A percentile compares a stretch with the other conserved stretches of the same genome.
Evolutionary conservation across 1,140 invertebrate genomes (phyloP).

Genomic region (Diprion similis): DNA sequence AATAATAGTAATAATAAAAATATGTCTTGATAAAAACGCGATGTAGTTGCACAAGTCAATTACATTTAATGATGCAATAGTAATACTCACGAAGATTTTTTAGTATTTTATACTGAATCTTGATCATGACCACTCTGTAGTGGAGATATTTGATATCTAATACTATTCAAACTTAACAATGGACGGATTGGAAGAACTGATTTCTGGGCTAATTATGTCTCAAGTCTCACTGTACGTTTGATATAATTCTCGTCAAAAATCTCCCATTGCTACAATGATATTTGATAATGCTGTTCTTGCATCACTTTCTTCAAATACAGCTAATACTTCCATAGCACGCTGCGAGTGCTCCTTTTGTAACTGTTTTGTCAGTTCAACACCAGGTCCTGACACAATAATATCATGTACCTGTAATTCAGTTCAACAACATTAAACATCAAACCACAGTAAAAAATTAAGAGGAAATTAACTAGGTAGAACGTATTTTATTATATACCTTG

Average conservation of each 20-base stretch:
- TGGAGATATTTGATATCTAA: background rate
- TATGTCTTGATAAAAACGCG: slow-evolving; percentile 11
- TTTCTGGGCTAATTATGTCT: slow-evolving; percentile 8
- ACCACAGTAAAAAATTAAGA: background rate
- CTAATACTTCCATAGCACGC: slow-evolving; percentile 76
- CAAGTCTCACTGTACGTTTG: slow-evolving; percentile 6
- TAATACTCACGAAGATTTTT: background rate
- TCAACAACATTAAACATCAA: background rate
- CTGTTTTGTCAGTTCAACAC: slow-evolving; percentile 75
- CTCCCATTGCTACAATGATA: slow-evolving; percentile 82
- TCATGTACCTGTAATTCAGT: slow-evolving; percentile 66
- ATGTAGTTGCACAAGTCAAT: slow-evolving; percentile 8
- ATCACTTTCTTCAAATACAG: slow-evolving; percentile 76
- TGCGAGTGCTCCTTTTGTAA: slow-evolving; percentile 80
- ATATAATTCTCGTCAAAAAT: slow-evolving; percentile 51
- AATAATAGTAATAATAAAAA: slow-evolving; percentile 17
- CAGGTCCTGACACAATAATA: slow-evolving; percentile 70
- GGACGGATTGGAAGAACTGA: slow-evolving; percentile 26
- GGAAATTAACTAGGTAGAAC: background rate
- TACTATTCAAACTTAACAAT: slow-evolving; percentile 23
- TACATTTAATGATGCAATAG: too few relatives aligned
- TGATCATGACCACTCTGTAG: background rate
- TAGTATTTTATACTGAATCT: background rate
- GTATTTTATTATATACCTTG: slow-evolving; percentile 58
- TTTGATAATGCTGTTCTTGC: slow-evolving; percentile 78